Evolutionary conservation across 2,888 invertebrate species (phyloP), one percentile per base, ranked within the genome.

Genomic region (Leptinotarsa tumamoca): DNA sequence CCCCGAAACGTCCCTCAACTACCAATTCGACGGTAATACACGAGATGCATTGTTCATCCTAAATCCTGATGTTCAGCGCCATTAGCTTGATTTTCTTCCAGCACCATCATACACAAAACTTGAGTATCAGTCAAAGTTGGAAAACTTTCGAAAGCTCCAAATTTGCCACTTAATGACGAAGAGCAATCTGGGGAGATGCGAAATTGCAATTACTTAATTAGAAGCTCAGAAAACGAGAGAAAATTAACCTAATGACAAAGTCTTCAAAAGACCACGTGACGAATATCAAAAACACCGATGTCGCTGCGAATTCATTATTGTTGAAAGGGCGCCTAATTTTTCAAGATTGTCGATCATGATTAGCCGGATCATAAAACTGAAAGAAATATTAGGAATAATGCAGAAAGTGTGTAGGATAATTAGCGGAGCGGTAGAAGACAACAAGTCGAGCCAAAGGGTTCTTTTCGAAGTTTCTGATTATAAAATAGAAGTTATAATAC

Each of bases 191-290:
- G 80, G 33, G 80, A 83, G 83, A 84, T 85, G 84, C 82, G 84
- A 85, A 85, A 85, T 84, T 83, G 84, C 85, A 86, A 86, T 86
- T 86, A 86, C 85, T 86, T 85, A 86, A 87, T 87, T 87, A 86
- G 83, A 82, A 81, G 82, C 83, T 78, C 81, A 79, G 83, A 83
- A 81, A 85, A 83, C 80, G 83, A 82, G 83, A 79, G 83, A 83
- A 85, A 85, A 85, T 86, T 86, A 84, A 84, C 82, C 83, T 86
- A 85, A 86, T 84, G 84, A 85, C 80, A 80, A 82, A 83, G 80
- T 81, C 82, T 79, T 83, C 83, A 83, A 82, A 58, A 83, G 82
- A 78, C 79, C 78, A 67, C 74, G 67, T 72, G 75, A 71, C 78
- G 76, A 79, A 80, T 79, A 73, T 78, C 71, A 73, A 78, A 75